Evolutionary conservation across 2,113 vertebrate genomes (phyloP), one percentile per base, ranked within the genome.

Genomic region (Alosa alosa): DNA sequence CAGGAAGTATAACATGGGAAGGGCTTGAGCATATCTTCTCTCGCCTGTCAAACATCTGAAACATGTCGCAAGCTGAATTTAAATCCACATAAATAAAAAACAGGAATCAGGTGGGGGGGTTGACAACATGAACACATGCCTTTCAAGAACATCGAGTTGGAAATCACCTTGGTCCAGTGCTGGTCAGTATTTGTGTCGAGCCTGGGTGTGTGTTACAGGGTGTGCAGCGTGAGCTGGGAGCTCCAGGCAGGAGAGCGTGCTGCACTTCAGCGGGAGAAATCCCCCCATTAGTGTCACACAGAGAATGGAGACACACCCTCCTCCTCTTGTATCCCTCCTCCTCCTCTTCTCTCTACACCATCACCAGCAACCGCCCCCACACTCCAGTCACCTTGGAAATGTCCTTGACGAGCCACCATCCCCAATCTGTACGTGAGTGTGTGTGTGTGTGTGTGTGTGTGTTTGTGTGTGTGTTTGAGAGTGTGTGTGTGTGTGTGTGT

Each of bases 351-450:
- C 64, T 31, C 52, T 13, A 17, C 17, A 55, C 2, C 2, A 31
- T 10, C 64, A 36, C 64, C 7, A 36, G n/a, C 64, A 72, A 1
- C 64, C 64, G 15, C 64, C 64, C 64, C 64, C 64, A 72, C 25
- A 36, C 64, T 25, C 64, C 64, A 72, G 60, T 68, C 60, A 68
- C 60, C 64, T 31, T 72, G 64, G 25, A 72, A 25, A 72, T 10
- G 64, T 72, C 64, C 64, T 72, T 72, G 64, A 72, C n/a, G 64
- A 36, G 64, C 8, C 64, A 72, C 64, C n/a, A 72, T 72, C n/a
- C 64, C 64, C 7, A 31, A 25, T 72, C 64, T 36, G 64, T 72
- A n/a, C 22, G 60, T 7, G 22, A n/a, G 60, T 25, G 60, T 64
- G 55, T 64, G 60, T 64, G 60, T 25, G 60, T 64, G 60, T 64